Conservation (phyloP, 2,797 vertebrate species). For the Threskiornis aethiopicus region DNA sequence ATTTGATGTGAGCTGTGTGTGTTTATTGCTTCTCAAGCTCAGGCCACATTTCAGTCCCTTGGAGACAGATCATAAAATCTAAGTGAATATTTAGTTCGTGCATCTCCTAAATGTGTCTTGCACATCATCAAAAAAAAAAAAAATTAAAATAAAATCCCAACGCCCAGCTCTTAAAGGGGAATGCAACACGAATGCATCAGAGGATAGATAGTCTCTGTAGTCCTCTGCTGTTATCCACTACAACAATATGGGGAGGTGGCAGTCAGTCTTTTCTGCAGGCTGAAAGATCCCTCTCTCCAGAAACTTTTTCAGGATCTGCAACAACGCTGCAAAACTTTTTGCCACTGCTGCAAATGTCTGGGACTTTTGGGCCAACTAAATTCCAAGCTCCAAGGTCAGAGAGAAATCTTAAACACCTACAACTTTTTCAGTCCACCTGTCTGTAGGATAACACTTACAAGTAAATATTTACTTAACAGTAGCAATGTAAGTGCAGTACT, state of each 20-base stretch:
- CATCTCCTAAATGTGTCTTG: neutral
- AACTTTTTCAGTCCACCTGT: neutral
- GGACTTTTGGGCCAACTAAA: neutral
- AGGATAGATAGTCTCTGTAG: neutral
- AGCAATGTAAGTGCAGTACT: neutral
- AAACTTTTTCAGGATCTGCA: neutral
- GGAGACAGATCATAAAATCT: slow-evolving; percentile 13
- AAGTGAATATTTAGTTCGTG: neutral
- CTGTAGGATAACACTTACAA: neutral
- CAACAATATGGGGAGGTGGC: neutral
- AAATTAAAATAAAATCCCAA: neutral
- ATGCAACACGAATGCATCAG: neutral
- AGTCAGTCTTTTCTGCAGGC: neutral
- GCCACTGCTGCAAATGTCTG: neutral
- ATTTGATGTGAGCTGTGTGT: neutral
- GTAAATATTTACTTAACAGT: neutral
- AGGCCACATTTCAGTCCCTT: neutral
- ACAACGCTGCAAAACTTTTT: neutral
- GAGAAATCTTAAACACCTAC: neutral
- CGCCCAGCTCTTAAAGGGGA: neutral
- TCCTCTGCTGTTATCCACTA: neutral
- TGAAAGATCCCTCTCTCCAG: neutral
- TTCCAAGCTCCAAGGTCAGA: neutral
- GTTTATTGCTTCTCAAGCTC: neutral
- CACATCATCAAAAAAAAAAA: neutral